Evolutionary conservation across 2,888 invertebrate species (phyloP), one percentile per base, ranked within the genome.

Genomic region (Microctonus hyperodae): DNA sequence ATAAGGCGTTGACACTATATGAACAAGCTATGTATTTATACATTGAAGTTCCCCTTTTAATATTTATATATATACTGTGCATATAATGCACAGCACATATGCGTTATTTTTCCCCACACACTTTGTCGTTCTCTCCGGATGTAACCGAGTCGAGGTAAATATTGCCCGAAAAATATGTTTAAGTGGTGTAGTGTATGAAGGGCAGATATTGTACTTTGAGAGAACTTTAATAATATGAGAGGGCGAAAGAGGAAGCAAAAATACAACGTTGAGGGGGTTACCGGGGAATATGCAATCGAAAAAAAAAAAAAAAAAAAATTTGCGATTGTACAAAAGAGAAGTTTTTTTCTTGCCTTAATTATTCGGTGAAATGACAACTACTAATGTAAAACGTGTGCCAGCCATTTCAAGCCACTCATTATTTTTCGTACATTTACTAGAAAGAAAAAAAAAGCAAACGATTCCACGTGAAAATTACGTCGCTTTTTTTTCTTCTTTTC

Each of bases 131-230:
- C 44, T 40, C 59, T 25, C 31, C 70, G 64, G 64, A 68, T 65
- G 70, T 69, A 65, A 70, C 60, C 56, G 68, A 69, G 65, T 55
- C 67, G 71, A 65, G 67, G 70, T 72, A 72, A 72, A 72, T 72
- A 72, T 67, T 67, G 62, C 35, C 65, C 67, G 35, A 68, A 68
- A 44, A 70, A 70, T 70, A 70, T 64, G 63, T 64, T 51, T 33
- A 60, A 31, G 48, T 60, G 31, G 5, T 40, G n/a, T 25, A 16
- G n/a, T 25, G 16, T n/a, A 31, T 13, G 20, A 40, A 48, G 51
- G 35, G 61, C 35, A 48, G 61, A 23, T n/a, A n/a, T 60, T 16
- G 44, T 44, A 44, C 44, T 44, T 44, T 44, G 20, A 7, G 16
- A 44, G 16, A 44, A 44, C n/a, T n/a, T 13, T 13, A n/a, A n/a